Evolutionary conservation across 1,140 invertebrate genomes (phyloP).

Genomic region (Leptestheria dahalacensis): DNA sequence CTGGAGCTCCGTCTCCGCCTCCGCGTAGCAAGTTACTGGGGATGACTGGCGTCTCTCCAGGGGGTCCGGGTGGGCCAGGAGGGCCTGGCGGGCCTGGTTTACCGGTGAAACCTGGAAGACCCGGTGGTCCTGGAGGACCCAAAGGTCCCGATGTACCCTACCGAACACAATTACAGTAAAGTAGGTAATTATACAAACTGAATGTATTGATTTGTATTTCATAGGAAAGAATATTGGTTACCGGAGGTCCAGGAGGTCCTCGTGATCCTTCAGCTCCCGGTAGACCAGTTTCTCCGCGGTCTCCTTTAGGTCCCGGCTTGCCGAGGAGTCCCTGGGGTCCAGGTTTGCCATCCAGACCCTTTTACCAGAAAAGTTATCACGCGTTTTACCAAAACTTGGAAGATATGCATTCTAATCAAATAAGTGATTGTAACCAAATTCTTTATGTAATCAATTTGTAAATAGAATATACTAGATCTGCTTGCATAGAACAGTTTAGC

Average conservation of each 20-base stretch:
- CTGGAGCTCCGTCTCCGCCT: conserved; percentile 24
- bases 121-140: conserved; percentile 27
- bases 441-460: no score
- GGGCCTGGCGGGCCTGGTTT: conserved; percentile 28
- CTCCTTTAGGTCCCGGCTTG: conserved; percentile 28
- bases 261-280: conserved; percentile 29
- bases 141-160: conserved; percentile 15
- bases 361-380: no score
- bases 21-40: conserved; percentile 9
- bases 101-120: conserved; percentile 26
- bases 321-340: conserved; percentile 26
- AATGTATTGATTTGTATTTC: not conserved
- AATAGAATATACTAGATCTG: no score
- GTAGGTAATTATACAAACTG: not conserved
- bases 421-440: no score
- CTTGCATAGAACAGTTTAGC: no score
- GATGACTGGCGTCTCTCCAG: conserved; percentile 24
- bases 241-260: conserved; percentile 25
- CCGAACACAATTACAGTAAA: not conserved
- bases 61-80: conserved; percentile 29
- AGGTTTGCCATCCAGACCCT: conserved; percentile 20
- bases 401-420: no score
- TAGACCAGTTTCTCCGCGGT: conserved; percentile 32
- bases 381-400: no score
- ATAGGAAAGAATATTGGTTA: conserved; percentile 11